Percentiles rank a stretch among this genome's conserved stretches.
Evolutionary conservation across 2,888 invertebrate genomes (phyloP).

Genomic region (Serrognathus titanus): DNA sequence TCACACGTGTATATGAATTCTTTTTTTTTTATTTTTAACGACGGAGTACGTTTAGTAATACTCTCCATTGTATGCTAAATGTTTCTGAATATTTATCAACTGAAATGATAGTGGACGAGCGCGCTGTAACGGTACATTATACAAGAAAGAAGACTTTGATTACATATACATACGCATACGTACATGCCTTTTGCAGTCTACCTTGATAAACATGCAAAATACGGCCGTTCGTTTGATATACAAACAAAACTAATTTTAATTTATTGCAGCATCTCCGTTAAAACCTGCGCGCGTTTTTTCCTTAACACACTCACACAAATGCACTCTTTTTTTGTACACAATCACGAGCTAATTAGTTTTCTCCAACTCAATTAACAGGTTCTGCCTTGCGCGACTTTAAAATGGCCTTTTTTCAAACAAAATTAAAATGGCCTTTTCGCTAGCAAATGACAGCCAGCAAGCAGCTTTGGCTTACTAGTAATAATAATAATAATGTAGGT

Average conservation of each 20-base stretch:
- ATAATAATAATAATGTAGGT: too few species aligned
- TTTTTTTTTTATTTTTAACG: neutral
- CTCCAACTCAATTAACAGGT: too few species aligned
- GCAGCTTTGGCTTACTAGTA: too few species aligned
- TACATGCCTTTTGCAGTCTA: neutral
- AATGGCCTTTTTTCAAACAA: too few species aligned
- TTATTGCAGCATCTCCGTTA: neutral
- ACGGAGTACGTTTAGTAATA: neutral
- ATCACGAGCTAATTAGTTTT: too few species aligned
- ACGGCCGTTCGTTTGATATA: neutral
- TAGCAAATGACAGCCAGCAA: too few species aligned
- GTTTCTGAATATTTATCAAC: conserved; percentile 15
- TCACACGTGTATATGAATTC: neutral
- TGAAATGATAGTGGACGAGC: conserved; percentile 10
- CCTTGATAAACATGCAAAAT: neutral
- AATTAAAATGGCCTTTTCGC: too few species aligned
- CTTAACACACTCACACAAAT: too few species aligned
- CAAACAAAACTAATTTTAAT: neutral
- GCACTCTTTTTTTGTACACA: too few species aligned
- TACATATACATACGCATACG: neutral
- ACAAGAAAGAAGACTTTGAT: neutral
- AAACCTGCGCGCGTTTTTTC: too few species aligned
- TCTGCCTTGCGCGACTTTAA: too few species aligned
- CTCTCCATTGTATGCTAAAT: conserved; percentile 16
- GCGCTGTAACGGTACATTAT: neutral